Conservation (phyloP, 2,797 vertebrate species). For the Selene dorsalis region DNA sequence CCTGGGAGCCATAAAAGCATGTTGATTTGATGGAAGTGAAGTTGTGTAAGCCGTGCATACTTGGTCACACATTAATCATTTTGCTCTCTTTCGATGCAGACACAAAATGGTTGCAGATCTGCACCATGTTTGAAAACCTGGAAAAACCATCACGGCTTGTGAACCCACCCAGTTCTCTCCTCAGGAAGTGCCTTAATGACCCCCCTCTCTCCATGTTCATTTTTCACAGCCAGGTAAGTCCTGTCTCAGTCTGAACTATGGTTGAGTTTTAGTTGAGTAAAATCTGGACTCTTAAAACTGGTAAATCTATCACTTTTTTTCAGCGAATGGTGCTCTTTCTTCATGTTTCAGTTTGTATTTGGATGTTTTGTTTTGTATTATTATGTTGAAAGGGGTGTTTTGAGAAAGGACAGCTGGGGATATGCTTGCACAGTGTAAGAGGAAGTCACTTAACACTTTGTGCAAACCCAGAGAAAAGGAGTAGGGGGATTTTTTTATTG, state of each 20-base stretch:
- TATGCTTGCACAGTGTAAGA: constrained; percentile 8
- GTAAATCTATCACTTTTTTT: constrained; percentile 14
- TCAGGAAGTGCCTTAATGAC: constrained; percentile 64
- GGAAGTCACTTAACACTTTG: constrained; percentile 43
- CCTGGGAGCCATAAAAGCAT: constrained; percentile 31
- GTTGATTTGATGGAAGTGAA: constrained; percentile 31
- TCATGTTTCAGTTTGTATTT: constrained; percentile 24
- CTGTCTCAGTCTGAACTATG: neutral
- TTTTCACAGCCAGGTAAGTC: constrained; percentile 57
- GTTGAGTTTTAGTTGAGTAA: constrained; percentile 7
- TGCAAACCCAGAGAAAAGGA: constrained; percentile 57
- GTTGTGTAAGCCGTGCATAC: constrained; percentile 37
- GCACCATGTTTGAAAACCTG: constrained; percentile 71
- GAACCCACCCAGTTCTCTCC: constrained; percentile 50
- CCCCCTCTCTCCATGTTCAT: constrained; percentile 22
- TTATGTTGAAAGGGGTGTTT: constrained; percentile 24
- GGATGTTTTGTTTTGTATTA: constrained; percentile 15
- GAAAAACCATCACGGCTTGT: constrained; percentile 72
- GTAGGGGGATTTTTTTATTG: constrained; percentile 56
- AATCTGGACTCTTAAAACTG: neutral
- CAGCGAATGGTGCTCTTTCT: neutral
- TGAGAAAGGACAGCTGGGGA: constrained; percentile 35
- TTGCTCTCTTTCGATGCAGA: constrained; percentile 3
- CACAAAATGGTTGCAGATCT: constrained; percentile 19
- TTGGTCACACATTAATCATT: constrained; percentile 36